Conservation (phyloP, 2,888 invertebrate genomes). For the Bibio marci region DNA sequence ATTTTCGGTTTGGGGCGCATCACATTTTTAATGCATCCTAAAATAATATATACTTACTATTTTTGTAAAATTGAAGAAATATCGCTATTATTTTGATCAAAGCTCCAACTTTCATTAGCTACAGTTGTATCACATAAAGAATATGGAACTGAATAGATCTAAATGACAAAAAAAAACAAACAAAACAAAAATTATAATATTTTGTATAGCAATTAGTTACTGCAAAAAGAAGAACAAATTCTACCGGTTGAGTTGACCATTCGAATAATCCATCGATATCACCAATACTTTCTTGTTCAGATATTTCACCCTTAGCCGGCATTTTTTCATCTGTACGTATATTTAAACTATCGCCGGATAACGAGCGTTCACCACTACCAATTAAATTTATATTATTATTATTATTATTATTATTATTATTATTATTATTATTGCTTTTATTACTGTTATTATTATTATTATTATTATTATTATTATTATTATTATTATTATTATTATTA, state of each 20-base stretch:
- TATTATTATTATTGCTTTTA: conserved; percentile 13
- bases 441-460: conserved; percentile 7
- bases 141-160: conserved; percentile 1
- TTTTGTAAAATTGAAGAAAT: conserved; percentile 4
- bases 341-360: conserved; percentile 38
- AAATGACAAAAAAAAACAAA: neutral
- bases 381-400: conserved; percentile 4
- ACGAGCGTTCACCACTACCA: conserved; percentile 8
- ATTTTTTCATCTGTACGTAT: conserved; percentile 74
- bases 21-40: too few relatives aligned
- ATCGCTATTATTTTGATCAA: conserved; percentile 12
- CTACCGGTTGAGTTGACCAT: too few relatives aligned
- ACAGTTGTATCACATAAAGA: conserved; percentile 12
- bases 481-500: conserved; percentile 12
- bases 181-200: neutral
- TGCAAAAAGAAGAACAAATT: conserved; percentile 17
- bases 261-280: conserved; percentile 53
- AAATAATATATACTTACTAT: conserved; percentile 5
- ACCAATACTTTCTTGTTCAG: conserved; percentile 73
- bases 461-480: conserved; percentile 6
- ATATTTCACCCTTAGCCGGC: conserved; percentile 74
- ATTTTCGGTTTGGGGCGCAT: too few relatives aligned
- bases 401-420: conserved; percentile 17
- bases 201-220: too few relatives aligned
- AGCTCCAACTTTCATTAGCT: conserved; percentile 16